Conservation (phyloP, 2,113 vertebrate species). For the Microcebus ravelobensis region DNA sequence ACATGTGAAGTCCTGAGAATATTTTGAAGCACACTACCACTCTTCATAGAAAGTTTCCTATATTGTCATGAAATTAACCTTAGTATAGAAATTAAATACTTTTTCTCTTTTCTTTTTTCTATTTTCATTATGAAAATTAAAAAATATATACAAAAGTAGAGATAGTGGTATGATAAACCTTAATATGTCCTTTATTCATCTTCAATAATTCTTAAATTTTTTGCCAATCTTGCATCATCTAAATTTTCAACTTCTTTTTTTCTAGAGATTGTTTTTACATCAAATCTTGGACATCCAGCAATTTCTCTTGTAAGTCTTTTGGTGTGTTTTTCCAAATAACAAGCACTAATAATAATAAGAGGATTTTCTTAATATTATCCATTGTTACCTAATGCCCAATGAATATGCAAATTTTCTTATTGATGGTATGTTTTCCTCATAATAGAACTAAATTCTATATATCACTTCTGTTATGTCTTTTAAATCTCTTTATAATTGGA, state of each 20-base stretch:
- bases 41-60: background rate
- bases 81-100: background rate
- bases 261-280: background rate
- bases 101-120: background rate
- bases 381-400: background rate
- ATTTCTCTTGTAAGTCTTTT: background rate
- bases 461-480: background rate
- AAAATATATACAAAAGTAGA: background rate
- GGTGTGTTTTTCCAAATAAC: background rate
- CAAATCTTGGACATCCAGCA: background rate
- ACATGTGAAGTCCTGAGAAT: background rate
- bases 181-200: background rate
- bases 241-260: background rate
- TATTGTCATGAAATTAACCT: background rate
- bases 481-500: background rate
- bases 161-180: background rate
- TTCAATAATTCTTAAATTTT: background rate
- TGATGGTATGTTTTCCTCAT: background rate
- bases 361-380: background rate
- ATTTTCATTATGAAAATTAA: background rate
- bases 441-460: background rate
- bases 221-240: background rate
- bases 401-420: background rate
- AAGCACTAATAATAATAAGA: background rate
- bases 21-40: background rate